These are phyloP conservation scores for Antigone vipio DNA, from an alignment of 2,113 vertebrate genomes.

Conservation along the genomic window DNA sequence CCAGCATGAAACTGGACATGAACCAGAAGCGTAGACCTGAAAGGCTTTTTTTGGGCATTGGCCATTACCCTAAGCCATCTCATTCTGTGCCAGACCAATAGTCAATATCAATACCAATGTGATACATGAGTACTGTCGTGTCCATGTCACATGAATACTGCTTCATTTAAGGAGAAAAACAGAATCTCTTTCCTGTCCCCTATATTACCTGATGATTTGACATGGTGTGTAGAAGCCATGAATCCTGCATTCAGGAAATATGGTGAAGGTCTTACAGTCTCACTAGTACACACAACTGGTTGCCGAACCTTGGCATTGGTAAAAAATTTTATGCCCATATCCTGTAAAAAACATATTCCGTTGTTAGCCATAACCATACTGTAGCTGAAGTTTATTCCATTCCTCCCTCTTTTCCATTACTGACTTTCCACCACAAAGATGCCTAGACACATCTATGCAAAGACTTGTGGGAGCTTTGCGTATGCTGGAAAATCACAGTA, in stretches of 20 bases:
- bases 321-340: slow-evolving; percentile 64
- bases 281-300: slow-evolving; percentile 50
- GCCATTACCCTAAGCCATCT: neutral
- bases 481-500: neutral
- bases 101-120: neutral
- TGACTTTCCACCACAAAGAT: neutral
- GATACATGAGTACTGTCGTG: neutral
- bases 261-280: neutral
- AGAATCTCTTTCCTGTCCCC: neutral
- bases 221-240: neutral
- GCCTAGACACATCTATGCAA: neutral
- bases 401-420: neutral
- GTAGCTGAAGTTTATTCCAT: neutral
- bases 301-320: slow-evolving; percentile 61
- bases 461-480: neutral
- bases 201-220: slow-evolving; percentile 20
- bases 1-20: neutral
- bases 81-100: neutral
- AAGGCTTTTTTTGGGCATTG: neutral
- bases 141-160: neutral
- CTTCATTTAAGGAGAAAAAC: neutral
- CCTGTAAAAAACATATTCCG: neutral
- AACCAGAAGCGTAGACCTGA: neutral
- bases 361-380: neutral
- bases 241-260: neutral